These are phyloP conservation scores for Bombus waltoni DNA, from an alignment of 1,140 invertebrate species.

Conservation along the genomic window DNA sequence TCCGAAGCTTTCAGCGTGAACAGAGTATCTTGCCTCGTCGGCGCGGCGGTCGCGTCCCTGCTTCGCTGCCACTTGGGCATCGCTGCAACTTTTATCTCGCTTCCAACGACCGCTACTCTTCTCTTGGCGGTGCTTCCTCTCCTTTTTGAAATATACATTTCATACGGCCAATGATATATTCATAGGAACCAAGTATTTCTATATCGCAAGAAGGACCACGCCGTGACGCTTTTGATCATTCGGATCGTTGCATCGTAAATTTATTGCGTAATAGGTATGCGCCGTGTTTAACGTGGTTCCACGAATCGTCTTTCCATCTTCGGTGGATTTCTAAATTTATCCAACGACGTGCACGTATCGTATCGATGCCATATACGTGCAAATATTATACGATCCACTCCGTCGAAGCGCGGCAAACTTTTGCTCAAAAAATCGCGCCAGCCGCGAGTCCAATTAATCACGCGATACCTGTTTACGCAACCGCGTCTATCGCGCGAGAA, in stretches of 20 bases:
- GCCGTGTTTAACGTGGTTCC: too few relatives aligned
- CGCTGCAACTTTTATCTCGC: not conserved
- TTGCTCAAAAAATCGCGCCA: not conserved
- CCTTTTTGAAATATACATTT: not conserved
- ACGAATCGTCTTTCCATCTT: too few relatives aligned
- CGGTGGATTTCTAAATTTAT: too few relatives aligned
- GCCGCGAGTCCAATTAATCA: not conserved
- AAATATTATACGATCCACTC: not conserved
- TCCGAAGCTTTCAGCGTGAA: not conserved
- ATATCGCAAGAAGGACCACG: too few relatives aligned
- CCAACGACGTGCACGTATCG: not conserved
- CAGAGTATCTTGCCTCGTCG: not conserved
- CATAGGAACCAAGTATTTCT: not conserved
- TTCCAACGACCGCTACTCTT: too few relatives aligned
- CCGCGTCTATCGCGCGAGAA: not conserved
- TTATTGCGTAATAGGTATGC: too few relatives aligned
- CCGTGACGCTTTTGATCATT: not conserved
- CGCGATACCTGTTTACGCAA: too few relatives aligned
- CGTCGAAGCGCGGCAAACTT: too few relatives aligned
- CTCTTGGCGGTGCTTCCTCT: not conserved
- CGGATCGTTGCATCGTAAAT: not conserved
- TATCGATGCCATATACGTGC: too few relatives aligned
- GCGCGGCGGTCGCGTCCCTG: not conserved
- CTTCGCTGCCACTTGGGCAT: not conserved
- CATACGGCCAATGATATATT: not conserved